Evolutionary conservation across 2,797 vertebrate genomes (phyloP), one percentile per base, ranked within the genome.

Genomic region (Enteromius mattozi): DNA sequence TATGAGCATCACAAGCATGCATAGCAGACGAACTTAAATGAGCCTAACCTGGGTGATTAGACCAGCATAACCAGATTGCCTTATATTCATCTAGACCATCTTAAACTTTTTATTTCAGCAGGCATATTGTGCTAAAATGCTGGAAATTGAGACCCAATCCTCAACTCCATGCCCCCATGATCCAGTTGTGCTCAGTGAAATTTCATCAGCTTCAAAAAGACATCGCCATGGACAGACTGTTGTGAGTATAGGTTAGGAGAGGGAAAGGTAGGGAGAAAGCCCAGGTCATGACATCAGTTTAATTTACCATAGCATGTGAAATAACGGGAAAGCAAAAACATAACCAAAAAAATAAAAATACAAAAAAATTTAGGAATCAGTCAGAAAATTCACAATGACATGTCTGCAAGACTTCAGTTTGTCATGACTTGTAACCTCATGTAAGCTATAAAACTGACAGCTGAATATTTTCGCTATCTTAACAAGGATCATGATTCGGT

Each of bases 371-470:
- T 42, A 42, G 14, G 42, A 17, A 63, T 61, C 47, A 70, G 74
- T n/a, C 16, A 82, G n/a, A 17, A 33, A 59, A 65, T 76, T 40
- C 10, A 6, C 49, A 83, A 59, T 70, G 17, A 61, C 49, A 69
- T 6, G 6, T 83, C 19, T 69, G 51, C 51, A 70, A 78, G 45
- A 42, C 82, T 70, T 70, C 19, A 47, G 49, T 70, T 70, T 59
- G 37, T 78, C 65, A 42, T 78, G 65, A 68, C 51, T 66, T 54
- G 51, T 78, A 56, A 76, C 61, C 24, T 83, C 33, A 33, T n/a
- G 35, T 7, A 87, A 82, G 86, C 75, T 90, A 90, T 70, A 76
- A 56, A 80, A 35, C 84, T 71, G 77, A 80, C 35, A 33, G 33
- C 9, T 49, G 56, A 81, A 72, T 63, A 42, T 72, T 59, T 80